A percentile compares a stretch with the other conserved stretches of the same genome.
These are phyloP conservation scores for Isoperla grammatica DNA, from an alignment of 2,888 invertebrate species.

Conservation along the genomic window DNA sequence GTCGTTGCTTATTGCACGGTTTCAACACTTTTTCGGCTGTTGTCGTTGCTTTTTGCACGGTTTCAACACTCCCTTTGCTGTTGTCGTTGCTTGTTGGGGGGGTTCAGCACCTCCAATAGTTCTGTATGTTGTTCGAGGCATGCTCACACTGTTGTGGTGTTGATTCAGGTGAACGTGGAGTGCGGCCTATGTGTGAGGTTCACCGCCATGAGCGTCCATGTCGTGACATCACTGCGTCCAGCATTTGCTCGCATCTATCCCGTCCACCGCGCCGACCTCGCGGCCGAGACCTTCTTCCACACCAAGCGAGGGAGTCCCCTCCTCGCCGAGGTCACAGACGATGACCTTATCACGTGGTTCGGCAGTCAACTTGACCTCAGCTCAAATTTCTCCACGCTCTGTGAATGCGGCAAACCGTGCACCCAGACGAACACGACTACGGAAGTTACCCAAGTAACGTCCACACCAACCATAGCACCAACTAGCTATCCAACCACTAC, in stretches of 20 bases:
- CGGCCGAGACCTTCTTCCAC: slow-evolving; percentile 60
- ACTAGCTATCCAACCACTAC: background rate
- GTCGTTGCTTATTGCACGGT: too few relatives aligned
- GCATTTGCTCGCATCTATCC: slow-evolving; percentile 60
- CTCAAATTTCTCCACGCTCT: slow-evolving; percentile 47
- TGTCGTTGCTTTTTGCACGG: too few relatives aligned
- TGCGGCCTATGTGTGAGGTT: slow-evolving; percentile 60
- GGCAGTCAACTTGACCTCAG: slow-evolving; percentile 42
- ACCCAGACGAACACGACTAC: slow-evolving; percentile 40
- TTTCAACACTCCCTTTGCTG: too few relatives aligned
- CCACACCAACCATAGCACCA: background rate
- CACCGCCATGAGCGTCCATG: slow-evolving; percentile 53
- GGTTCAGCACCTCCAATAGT: background rate
- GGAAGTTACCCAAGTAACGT: slow-evolving; percentile 33
- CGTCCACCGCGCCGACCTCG: slow-evolving; percentile 55
- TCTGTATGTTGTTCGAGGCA: background rate
- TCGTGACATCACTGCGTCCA: slow-evolving; percentile 56
- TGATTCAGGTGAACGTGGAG: slow-evolving; percentile 49
- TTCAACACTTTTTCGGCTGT: too few relatives aligned
- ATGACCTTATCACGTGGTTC: slow-evolving; percentile 63
- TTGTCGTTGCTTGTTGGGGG: background rate
- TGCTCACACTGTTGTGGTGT: background rate
- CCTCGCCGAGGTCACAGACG: slow-evolving; percentile 56
- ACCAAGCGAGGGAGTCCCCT: slow-evolving; percentile 54
- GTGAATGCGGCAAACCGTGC: slow-evolving; percentile 47